These are phyloP conservation scores for Echeneis naucrates DNA, from an alignment of 2,797 vertebrate species.

Conservation along the genomic window DNA sequence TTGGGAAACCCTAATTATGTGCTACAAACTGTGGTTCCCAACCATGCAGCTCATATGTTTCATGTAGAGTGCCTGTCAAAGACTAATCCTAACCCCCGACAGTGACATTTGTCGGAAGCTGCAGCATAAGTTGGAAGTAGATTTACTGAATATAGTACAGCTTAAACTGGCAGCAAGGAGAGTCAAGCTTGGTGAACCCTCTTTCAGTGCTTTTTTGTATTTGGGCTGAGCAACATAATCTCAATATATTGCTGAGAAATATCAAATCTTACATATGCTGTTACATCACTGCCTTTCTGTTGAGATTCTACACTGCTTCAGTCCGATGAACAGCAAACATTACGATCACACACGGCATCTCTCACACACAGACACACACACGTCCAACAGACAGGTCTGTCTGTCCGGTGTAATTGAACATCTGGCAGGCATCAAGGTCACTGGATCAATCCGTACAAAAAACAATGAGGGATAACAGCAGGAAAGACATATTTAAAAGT, in stretches of 20 bases:
- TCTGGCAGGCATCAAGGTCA: constrained; percentile 6
- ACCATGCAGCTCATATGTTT: constrained; percentile 58
- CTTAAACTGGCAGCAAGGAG: constrained; percentile 64
- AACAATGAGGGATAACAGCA: constrained; percentile 26
- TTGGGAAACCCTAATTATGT: constrained; percentile 45
- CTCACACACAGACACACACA: not conserved
- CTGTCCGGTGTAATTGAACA: constrained; percentile 8
- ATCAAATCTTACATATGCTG: constrained; percentile 55
- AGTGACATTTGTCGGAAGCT: constrained; percentile 64
- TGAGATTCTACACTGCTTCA: constrained; percentile 30
- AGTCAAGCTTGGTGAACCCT: constrained; percentile 64
- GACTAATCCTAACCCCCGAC: constrained; percentile 67
- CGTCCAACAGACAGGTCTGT: not conserved
- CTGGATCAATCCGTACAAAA: constrained; percentile 15
- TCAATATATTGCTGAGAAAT: constrained; percentile 68
- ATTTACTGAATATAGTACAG: constrained; percentile 76
- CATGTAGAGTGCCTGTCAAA: constrained; percentile 59
- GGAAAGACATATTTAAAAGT: constrained; percentile 6
- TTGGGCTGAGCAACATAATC: constrained; percentile 60
- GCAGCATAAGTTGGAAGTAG: constrained; percentile 75
- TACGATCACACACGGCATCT: not conserved
- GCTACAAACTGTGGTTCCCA: constrained; percentile 25
- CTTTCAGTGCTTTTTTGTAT: constrained; percentile 52
- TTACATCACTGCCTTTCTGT: constrained; percentile 64
- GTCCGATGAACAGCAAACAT: constrained; percentile 39